These are phyloP conservation scores for Acrocera orbiculus DNA, from an alignment of 2,888 invertebrate species.

Conservation along the genomic window DNA sequence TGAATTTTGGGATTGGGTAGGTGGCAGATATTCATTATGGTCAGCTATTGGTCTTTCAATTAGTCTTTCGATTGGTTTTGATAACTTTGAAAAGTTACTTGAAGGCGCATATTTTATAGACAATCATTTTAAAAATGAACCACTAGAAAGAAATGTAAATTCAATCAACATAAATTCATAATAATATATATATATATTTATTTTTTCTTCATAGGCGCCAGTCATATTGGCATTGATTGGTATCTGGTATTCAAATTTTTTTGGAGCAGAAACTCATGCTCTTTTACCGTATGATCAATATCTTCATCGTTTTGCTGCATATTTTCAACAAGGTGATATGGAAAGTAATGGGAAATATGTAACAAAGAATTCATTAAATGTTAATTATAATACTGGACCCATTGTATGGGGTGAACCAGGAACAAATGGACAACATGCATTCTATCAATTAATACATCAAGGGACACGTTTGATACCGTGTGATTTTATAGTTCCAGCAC, in stretches of 20 bases:
- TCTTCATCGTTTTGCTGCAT: slow-evolving; percentile 94
- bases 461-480: slow-evolving; percentile 67
- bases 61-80: slow-evolving; percentile 79
- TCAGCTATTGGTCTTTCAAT: slow-evolving; percentile 98
- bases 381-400: slow-evolving; percentile 29
- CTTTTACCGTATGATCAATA: slow-evolving; percentile 97
- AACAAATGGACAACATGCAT: slow-evolving; percentile 98
- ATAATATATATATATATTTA: not conserved
- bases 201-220: slow-evolving; percentile 50
- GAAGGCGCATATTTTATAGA: slow-evolving; percentile 90
- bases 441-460: slow-evolving; percentile 98
- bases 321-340: slow-evolving; percentile 99
- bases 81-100: slow-evolving; percentile 82
- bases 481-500: slow-evolving; percentile 89
- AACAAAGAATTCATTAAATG: slow-evolving; percentile 45
- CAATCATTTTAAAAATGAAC: slow-evolving; percentile 73
- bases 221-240: slow-evolving; percentile 84
- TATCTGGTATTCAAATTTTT: slow-evolving; percentile 90
- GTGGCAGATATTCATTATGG: slow-evolving; percentile 94
- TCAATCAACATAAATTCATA: not conserved
- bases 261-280: slow-evolving; percentile 88
- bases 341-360: slow-evolving; percentile 97
- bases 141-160: slow-evolving; percentile 74
- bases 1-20: slow-evolving; percentile 99
- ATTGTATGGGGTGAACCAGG: slow-evolving; percentile 78